Evolutionary conservation across 2,797 vertebrate genomes (phyloP).

Genomic region (Melanitta fusca): DNA sequence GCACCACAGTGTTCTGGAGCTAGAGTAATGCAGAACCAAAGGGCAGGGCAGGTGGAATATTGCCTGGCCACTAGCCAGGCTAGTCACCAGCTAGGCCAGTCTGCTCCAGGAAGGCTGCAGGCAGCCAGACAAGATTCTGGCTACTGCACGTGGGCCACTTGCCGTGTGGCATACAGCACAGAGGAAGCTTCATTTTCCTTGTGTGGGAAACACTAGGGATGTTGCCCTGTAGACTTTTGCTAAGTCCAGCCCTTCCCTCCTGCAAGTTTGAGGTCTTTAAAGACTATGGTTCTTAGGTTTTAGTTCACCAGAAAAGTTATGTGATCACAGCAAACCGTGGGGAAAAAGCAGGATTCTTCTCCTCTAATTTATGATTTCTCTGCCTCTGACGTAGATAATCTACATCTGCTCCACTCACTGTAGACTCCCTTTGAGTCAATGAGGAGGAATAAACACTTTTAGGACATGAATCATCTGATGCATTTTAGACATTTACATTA

Average conservation of each 20-base stretch:
- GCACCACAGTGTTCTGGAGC: neutral
- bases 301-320: neutral
- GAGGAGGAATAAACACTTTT: slow-evolving; percentile 59
- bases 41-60: neutral
- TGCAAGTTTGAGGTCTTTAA: neutral
- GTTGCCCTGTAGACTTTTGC: neutral
- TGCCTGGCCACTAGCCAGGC: neutral
- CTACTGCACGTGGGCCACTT: neutral
- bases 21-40: neutral
- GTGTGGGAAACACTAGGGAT: neutral
- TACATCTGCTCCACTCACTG: slow-evolving; percentile 51
- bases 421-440: slow-evolving; percentile 47
- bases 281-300: neutral
- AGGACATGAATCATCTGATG: slow-evolving; percentile 65
- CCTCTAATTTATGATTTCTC: slow-evolving; percentile 35
- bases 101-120: neutral
- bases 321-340: neutral
- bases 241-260: neutral
- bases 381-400: slow-evolving; percentile 40
- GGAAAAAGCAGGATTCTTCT: slow-evolving; percentile 19
- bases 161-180: neutral
- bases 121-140: neutral
- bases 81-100: neutral
- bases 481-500: slow-evolving; percentile 68
- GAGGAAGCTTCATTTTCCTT: neutral